Base-by-base conservation (phyloP, 2,797 vertebrate genomes). In the Monodelphis domestica region DNA sequence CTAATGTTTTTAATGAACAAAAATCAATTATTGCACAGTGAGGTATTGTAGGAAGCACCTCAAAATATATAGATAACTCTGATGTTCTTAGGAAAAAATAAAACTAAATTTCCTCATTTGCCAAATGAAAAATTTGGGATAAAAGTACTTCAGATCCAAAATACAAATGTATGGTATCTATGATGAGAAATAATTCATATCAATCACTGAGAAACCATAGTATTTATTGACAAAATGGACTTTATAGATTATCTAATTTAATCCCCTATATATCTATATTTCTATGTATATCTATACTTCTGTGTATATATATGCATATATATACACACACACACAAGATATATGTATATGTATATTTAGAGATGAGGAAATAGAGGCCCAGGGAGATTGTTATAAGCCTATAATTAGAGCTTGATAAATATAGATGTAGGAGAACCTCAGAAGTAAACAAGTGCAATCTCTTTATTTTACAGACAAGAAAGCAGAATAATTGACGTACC, bases 1-100 rank as follows among this genome's bases (percentile, higher is more conserved):
- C 53, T 33, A 95, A 94, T 93, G 50, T 38, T 95, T 95, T 94
- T 59, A 30, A 95, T 95, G 59, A 59, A 89, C 24, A 87, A 95
- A 96, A 95, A 94, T 87, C 56, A 92, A 53, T 95, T 94, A 87
- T 54, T 93, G 90, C 53, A 55, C 17, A 93, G 45, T 91, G 24
- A 0, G 50, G 63, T n/a, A 78, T n/a, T 92, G 33, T 70, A 52
- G 78, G 59, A 94, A 94, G 28, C 54, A 93, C 87, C 63, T 96
- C 88, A 90, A 54, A 11, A 87, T 93, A 92, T 93, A 94, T 91
- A 87, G 57, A 94, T 9, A 94, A 2, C 6, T 50, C 11, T 55
- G n/a, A n/a, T 6, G 2, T 84, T 45, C 84, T 50, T 45, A 26
- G 38, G 38, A 12, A 1, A 45, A 45, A 84, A 50, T 84, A 84